phyloP scores from a whole-genome alignment of 2,797 vertebrate genomes.

The Todus mexicanus region DNA sequence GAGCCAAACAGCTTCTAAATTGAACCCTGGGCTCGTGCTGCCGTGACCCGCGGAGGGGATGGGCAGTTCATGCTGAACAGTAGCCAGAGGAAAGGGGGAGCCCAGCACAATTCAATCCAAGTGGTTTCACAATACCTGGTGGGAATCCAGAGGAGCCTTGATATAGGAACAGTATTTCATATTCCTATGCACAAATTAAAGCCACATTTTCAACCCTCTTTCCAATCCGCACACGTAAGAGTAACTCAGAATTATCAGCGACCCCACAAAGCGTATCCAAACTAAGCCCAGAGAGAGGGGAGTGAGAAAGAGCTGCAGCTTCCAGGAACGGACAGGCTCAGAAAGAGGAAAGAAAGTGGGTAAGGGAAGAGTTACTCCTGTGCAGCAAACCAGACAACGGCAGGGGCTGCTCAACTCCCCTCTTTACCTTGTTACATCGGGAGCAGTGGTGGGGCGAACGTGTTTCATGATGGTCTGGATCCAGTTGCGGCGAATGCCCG shows the following conservation, averaged over 20 bases:
- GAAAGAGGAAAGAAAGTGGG: not conserved
- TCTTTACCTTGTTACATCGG: slow-evolving; percentile 93
- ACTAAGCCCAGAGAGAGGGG: not conserved
- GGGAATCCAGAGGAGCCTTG: slow-evolving; percentile 60
- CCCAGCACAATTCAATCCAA: slow-evolving; percentile 49
- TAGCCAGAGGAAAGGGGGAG: slow-evolving; percentile 64
- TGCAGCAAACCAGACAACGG: not conserved
- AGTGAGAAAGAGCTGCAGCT: not conserved
- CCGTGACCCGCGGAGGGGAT: not conserved
- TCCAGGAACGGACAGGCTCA: not conserved
- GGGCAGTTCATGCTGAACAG: slow-evolving; percentile 45
- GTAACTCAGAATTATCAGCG: not conserved
- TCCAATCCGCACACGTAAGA: not conserved
- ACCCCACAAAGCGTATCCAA: not conserved
- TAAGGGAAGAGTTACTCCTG: not conserved
- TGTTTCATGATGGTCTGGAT: slow-evolving; percentile 99
- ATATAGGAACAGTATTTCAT: slow-evolving; percentile 55
- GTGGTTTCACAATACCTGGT: slow-evolving; percentile 67
- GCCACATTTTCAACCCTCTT: slow-evolving; percentile 53
- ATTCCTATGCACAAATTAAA: slow-evolving; percentile 62
- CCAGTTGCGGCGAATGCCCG: slow-evolving; percentile 97
- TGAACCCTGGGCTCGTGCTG: slow-evolving; percentile 32
- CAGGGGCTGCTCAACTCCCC: not conserved
- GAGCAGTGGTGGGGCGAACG: slow-evolving; percentile 87
- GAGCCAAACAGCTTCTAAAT: slow-evolving; percentile 48